Percentiles rank a stretch among this genome's conserved stretches.
phyloP scores from a whole-genome alignment of 2,797 vertebrate genomes.

The Acanthornis magna region DNA sequence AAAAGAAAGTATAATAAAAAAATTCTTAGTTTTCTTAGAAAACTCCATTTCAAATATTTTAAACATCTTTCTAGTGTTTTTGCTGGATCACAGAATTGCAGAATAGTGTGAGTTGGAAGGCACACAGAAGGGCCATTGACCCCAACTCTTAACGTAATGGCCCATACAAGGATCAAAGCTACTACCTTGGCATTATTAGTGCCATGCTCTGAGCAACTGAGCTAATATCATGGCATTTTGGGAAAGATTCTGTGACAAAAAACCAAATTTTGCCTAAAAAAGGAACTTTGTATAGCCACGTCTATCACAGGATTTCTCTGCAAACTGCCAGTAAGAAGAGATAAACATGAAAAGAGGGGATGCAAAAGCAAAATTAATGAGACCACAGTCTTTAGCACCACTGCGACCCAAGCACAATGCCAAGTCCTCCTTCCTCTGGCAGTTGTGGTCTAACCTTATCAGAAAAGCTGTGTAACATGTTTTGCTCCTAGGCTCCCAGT shows the following conservation, averaged over 20 bases:
- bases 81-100: background rate
- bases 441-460: background rate
- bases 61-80: background rate
- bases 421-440: background rate
- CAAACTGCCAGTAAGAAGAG: background rate
- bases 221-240: background rate
- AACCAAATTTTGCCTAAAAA: background rate
- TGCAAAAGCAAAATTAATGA: background rate
- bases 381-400: background rate
- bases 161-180: background rate
- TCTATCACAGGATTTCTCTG: background rate
- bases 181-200: background rate
- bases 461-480: background rate
- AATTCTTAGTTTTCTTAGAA: background rate
- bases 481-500: background rate
- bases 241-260: background rate
- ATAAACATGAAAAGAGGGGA: background rate
- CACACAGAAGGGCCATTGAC: background rate
- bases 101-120: background rate
- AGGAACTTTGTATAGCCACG: no score
- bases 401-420: accelerated
- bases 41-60: background rate
- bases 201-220: background rate
- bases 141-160: background rate
- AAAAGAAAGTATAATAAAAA: background rate